A percentile compares a stretch with the other conserved stretches of the same genome.
Evolutionary conservation across 37 sponge, comb jelly and placozoan genomes (phyloP).

Genomic region (Trichoplax adhaerens): DNA sequence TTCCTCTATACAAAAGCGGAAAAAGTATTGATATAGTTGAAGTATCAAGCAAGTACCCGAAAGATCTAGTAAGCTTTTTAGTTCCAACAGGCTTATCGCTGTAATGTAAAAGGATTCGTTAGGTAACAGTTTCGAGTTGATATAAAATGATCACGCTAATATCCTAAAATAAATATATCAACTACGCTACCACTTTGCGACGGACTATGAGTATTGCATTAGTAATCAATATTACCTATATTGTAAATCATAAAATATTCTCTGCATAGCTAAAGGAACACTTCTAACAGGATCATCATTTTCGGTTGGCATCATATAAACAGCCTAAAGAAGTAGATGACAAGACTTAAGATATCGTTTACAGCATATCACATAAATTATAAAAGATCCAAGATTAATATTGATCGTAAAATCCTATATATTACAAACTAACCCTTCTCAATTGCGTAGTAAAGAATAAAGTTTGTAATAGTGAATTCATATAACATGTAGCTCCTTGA

Average conservation of each 20-base stretch:
- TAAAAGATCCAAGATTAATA: neutral
- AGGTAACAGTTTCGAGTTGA: too few species aligned
- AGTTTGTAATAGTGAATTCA: slow-evolving; percentile 96
- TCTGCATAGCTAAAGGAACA: slow-evolving; percentile 91
- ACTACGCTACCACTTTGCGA: too few species aligned
- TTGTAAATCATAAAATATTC: slow-evolving; percentile 93
- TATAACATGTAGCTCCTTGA: slow-evolving; percentile 99
- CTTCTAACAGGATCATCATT: slow-evolving; percentile 75
- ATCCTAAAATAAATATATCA: too few species aligned
- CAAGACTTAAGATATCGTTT: neutral
- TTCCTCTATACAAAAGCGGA: neutral
- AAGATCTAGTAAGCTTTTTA: slow-evolving; percentile 92
- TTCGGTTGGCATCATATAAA: slow-evolving; percentile 94
- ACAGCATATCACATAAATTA: neutral
- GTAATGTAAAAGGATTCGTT: neutral
- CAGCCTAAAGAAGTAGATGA: slow-evolving; percentile 35
- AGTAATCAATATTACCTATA: slow-evolving; percentile 29
- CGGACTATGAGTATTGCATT: neutral
- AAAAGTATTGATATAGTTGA: neutral
- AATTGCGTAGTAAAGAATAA: slow-evolving; percentile 86
- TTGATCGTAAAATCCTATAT: neutral
- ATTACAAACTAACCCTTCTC: slow-evolving; percentile 37
- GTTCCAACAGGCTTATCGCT: slow-evolving; percentile 92
- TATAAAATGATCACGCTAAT: too few species aligned
- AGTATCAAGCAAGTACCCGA: slow-evolving; percentile 40